phyloP scores from a whole-genome alignment of 2,113 vertebrate species.

The Junco hyemalis region DNA sequence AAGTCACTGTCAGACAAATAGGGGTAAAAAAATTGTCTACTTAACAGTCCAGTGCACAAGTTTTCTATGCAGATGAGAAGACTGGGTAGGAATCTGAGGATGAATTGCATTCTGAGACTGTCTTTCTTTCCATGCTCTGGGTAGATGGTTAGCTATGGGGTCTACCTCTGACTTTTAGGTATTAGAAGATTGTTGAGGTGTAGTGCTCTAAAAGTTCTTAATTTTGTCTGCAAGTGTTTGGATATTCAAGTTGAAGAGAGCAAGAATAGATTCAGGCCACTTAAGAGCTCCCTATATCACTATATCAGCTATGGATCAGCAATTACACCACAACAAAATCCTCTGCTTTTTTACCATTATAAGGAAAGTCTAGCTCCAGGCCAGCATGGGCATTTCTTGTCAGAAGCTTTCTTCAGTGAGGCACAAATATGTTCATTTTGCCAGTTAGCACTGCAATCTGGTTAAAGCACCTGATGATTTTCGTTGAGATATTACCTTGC shows the following conservation, averaged over 20 bases:
- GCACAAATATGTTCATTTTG: neutral
- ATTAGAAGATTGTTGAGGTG: neutral
- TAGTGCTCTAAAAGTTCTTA: neutral
- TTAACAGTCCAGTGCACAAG: neutral
- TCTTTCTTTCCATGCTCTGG: neutral
- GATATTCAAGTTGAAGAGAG: neutral
- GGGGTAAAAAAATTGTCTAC: neutral
- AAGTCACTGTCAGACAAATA: neutral
- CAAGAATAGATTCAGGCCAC: neutral
- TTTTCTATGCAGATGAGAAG: neutral
- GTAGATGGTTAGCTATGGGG: neutral
- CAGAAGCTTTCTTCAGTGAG: neutral
- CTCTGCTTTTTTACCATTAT: neutral
- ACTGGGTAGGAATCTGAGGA: neutral
- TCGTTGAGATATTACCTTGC: neutral
- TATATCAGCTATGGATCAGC: neutral
- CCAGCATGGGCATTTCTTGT: neutral
- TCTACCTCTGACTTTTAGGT: neutral
- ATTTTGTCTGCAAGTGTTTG: neutral
- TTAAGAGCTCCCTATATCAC: neutral
- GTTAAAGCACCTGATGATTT: neutral
- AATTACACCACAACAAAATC: neutral
- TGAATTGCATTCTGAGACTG: neutral
- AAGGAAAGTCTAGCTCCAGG: neutral
- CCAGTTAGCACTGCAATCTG: neutral